Conservation (phyloP, 2,888 invertebrate species). For the Pollenia angustigena region DNA sequence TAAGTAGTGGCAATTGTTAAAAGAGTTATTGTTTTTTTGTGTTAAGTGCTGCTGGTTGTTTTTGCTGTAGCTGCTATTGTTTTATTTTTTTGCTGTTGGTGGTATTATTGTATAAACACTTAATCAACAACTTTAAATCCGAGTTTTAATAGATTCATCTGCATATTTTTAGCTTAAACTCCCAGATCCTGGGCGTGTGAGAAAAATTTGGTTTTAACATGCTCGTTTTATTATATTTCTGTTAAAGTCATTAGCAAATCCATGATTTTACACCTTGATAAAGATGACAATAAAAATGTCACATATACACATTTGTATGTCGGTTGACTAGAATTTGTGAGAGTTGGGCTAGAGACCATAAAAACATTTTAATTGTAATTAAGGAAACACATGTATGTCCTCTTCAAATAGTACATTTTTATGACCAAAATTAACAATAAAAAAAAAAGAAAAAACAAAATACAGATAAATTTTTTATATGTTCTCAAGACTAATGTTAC, state of each 20-base stretch:
- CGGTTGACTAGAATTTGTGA: not conserved
- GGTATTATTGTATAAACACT: slow-evolving; percentile 65
- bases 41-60: slow-evolving; percentile 71
- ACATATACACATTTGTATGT: slow-evolving; percentile 26
- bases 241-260: slow-evolving; percentile 59
- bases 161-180: slow-evolving; percentile 71
- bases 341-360: slow-evolving; percentile 29
- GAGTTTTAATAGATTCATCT: slow-evolving; percentile 65
- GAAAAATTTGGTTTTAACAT: slow-evolving; percentile 41
- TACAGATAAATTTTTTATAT: not conserved
- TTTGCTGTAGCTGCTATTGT: slow-evolving; percentile 33
- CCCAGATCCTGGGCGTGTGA: slow-evolving; percentile 70
- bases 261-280: slow-evolving; percentile 72
- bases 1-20: slow-evolving; percentile 73
- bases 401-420: slow-evolving; percentile 24
- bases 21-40: slow-evolving; percentile 71
- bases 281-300: slow-evolving; percentile 71
- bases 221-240: slow-evolving; percentile 19
- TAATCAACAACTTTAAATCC: slow-evolving; percentile 70
- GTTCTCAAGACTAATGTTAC: slow-evolving; percentile 12
- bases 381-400: slow-evolving; percentile 49
- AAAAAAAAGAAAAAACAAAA: not conserved
- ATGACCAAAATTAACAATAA: slow-evolving; percentile 4
- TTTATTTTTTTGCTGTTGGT: slow-evolving; percentile 39
- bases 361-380: slow-evolving; percentile 66